phyloP scores from a whole-genome alignment of 2,113 vertebrate genomes.

The Prochilodus magdalenae region DNA sequence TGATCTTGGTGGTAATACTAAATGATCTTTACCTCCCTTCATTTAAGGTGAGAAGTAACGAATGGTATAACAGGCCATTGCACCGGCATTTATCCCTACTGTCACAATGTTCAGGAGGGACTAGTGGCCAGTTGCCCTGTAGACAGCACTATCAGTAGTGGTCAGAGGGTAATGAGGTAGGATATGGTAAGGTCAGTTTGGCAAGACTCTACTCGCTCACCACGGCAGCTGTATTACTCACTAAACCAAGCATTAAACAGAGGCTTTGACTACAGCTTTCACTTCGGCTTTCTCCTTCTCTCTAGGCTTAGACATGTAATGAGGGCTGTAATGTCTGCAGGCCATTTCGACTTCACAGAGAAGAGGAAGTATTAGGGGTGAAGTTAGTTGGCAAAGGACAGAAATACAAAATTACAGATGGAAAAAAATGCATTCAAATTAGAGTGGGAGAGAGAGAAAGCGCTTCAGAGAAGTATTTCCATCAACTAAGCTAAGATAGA shows the following conservation, averaged over 20 bases:
- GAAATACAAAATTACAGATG: neutral
- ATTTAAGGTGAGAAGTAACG: neutral
- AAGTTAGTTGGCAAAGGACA: neutral
- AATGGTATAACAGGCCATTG: neutral
- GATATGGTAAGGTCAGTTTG: slow-evolving; percentile 11
- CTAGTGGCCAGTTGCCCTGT: neutral
- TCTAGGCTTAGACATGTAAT: neutral
- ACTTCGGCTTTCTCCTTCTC: neutral
- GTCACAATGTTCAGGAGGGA: neutral
- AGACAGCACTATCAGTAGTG: slow-evolving; percentile 25
- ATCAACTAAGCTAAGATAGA: neutral
- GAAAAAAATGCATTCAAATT: neutral
- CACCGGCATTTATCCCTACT: neutral
- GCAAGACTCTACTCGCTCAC: slow-evolving; percentile 13
- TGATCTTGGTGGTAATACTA: neutral
- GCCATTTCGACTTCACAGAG: slow-evolving; percentile 2
- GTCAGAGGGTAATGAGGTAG: slow-evolving; percentile 41
- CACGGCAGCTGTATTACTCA: slow-evolving; percentile 13
- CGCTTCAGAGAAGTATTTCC: neutral
- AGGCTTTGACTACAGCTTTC: neutral
- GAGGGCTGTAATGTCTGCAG: slow-evolving; percentile 15
- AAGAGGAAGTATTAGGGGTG: neutral
- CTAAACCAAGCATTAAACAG: slow-evolving; percentile 30
- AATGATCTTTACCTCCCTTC: neutral
- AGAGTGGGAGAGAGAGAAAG: neutral